Base-by-base conservation (phyloP, 2,797 vertebrate species). In the Euphonia xanthogaster region DNA sequence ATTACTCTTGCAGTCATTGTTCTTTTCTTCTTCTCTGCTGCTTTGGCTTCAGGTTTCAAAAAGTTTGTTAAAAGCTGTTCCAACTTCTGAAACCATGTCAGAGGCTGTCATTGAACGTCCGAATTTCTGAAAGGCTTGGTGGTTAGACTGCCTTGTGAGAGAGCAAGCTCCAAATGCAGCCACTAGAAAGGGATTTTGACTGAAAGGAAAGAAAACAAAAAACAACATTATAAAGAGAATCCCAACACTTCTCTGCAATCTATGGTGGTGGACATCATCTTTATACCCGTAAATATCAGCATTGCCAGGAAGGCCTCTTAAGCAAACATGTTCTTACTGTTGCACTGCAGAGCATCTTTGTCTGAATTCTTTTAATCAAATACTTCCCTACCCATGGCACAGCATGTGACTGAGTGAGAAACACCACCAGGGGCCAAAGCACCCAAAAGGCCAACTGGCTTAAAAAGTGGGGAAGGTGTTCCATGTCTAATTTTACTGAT, bases 31-130 rank as follows among this genome's bases (percentile, higher is more conserved):
- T 91, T 53, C 78, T 93, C 58, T 78, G 76, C 71, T 75, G 45
- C 95, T 96, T 96, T 96, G 95, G 28, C 90, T 88, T 99, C 98
- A 99, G 97, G 97, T 98, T 97, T 99, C 99, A 88, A 99, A 99
- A 48, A 99, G 98, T 95, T 98, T 99, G 96, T 91, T 98, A 98
- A 99, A 99, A 85, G 99, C 99, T 4, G 98, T 95, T 74, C 99
- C 98, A 14, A 99, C 98, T 98, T 99, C 99, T 67, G 98, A 97
- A 94, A 99, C 98, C 99, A 99, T 99, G 97, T 99, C 99, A 0
- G 98, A 98, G 75, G 99, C 99, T 87, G 99, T 99, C 97, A 98
- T 99, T 91, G 99, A 98, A 40, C 99, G 98, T 95, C 99, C 98
- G 0, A 98, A 97, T 94, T 97, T 99, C 94, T 99, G 98, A 95